Conservation (phyloP, 1,140 invertebrate genomes). For the Drosophila sp. region DNA sequence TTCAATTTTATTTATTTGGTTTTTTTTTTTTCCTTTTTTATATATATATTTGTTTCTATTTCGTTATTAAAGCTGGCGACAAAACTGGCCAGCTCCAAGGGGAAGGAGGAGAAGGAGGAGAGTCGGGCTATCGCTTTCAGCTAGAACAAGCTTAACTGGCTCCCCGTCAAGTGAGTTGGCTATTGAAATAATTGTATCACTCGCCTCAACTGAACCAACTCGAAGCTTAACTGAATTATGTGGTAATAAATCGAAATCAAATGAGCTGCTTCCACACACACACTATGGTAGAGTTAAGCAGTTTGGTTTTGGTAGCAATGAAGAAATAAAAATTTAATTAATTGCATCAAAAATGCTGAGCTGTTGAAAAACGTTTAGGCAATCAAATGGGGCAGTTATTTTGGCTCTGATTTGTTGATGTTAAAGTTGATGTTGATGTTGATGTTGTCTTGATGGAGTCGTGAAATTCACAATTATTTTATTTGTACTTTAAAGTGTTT, state of each 20-base stretch:
- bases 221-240: constrained; percentile 52
- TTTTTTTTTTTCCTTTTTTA: too few species aligned
- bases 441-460: constrained; percentile 49
- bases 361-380: constrained; percentile 79
- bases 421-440: constrained; percentile 3
- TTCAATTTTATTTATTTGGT: constrained; percentile 60
- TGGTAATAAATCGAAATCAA: constrained; percentile 82
- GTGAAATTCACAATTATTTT: constrained; percentile 61
- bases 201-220: constrained; percentile 24
- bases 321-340: constrained; percentile 82
- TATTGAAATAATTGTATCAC: constrained; percentile 78
- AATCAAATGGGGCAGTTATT: constrained; percentile 72
- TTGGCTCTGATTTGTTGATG: constrained; percentile 28
- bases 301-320: constrained; percentile 39
- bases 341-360: constrained; percentile 77
- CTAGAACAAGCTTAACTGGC: constrained; percentile 80
- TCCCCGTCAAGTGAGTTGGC: constrained; percentile 29
- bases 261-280: constrained; percentile 48
- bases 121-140: constrained; percentile 74
- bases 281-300: constrained; percentile 5
- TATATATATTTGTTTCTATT: constrained; percentile 68
- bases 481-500: constrained; percentile 38
- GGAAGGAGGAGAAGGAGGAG: constrained; percentile 6
- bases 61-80: constrained; percentile 56
- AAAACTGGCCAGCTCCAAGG: constrained; percentile 46